Evolutionary conservation across 2,113 vertebrate species (phyloP).

Genomic region (Myiagra hebetior): DNA sequence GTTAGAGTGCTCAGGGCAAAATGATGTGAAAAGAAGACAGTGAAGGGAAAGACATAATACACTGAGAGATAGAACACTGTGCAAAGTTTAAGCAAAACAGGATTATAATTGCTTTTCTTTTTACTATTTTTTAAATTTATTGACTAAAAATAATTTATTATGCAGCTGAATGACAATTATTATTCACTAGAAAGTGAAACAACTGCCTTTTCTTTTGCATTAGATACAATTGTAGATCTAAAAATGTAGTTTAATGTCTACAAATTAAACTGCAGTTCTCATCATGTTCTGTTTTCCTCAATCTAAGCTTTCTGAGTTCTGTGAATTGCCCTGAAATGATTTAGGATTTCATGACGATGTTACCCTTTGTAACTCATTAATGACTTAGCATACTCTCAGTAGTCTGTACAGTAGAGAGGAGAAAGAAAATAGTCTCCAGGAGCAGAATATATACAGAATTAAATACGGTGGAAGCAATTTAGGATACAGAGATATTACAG

Average conservation of each 20-base stretch:
- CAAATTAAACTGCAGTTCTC: not conserved
- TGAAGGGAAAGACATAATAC: not conserved
- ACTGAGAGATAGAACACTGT: not conserved
- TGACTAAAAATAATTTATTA: conserved; percentile 44
- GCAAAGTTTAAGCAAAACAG: not conserved
- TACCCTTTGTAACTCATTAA: not conserved
- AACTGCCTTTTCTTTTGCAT: not conserved
- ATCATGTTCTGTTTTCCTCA: not conserved
- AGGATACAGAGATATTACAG: not conserved
- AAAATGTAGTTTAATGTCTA: not conserved
- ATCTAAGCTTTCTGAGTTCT: not conserved
- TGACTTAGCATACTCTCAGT: not conserved
- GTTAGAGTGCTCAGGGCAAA: not conserved
- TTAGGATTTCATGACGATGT: not conserved
- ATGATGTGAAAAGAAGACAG: not conserved
- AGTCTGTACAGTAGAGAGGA: not conserved
- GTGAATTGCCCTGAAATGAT: not conserved
- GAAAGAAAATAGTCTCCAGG: not conserved
- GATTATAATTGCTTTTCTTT: not conserved
- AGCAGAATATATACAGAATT: not conserved
- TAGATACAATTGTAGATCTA: conserved; percentile 3
- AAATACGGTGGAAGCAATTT: not conserved
- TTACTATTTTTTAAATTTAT: conserved; percentile 21
- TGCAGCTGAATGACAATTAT: not conserved
- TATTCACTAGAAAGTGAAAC: conserved; percentile 29